These are phyloP conservation scores for Zosterops lateralis DNA, from an alignment of 2,113 vertebrate genomes.

Conservation along the genomic window DNA sequence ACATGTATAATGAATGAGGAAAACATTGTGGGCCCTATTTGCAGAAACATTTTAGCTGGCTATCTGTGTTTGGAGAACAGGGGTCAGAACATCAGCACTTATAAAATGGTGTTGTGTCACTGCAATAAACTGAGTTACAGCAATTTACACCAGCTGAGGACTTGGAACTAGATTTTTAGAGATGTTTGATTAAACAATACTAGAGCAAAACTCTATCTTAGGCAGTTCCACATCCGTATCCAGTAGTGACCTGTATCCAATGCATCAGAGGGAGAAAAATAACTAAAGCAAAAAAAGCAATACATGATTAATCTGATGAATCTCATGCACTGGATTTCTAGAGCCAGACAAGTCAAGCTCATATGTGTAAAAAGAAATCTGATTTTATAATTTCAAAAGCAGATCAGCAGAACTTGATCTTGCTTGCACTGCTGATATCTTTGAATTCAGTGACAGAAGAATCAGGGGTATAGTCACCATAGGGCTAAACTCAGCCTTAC, in stretches of 20 bases:
- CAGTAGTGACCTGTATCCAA: neutral
- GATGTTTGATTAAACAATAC: neutral
- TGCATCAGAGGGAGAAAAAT: neutral
- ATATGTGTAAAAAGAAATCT: neutral
- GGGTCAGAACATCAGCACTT: neutral
- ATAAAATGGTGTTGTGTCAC: neutral
- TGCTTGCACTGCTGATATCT: neutral
- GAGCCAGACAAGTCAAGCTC: neutral
- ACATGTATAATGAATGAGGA: rapidly evolving
- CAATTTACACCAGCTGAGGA: conserved; percentile 23
- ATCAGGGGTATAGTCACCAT: neutral
- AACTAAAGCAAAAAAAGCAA: neutral
- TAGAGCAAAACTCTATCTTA: neutral
- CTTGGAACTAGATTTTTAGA: conserved; percentile 9
- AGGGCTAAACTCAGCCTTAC: neutral
- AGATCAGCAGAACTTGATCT: neutral
- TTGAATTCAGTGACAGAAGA: neutral
- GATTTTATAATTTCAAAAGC: neutral
- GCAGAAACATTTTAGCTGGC: neutral
- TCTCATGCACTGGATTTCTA: neutral
- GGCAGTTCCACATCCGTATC: neutral
- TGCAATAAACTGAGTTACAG: neutral
- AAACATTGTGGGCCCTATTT: neutral
- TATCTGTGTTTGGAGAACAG: neutral
- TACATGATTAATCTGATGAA: neutral